These are phyloP conservation scores for Flexamia atlantica DNA, from an alignment of 2,888 invertebrate genomes.

Conservation along the genomic window DNA sequence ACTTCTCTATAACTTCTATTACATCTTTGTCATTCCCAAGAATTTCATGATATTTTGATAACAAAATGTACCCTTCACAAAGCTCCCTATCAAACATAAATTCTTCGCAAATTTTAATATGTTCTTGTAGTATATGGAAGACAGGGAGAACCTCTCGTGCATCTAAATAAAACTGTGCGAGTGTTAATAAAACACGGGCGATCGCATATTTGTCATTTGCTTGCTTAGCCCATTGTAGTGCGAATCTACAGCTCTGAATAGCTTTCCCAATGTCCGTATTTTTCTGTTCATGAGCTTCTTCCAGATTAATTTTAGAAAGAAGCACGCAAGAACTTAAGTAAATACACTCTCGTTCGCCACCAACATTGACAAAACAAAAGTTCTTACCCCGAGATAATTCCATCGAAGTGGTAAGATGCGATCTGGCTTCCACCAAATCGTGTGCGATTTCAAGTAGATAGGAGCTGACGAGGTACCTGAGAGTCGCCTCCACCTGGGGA, in stretches of 20 bases:
- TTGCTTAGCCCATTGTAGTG: slow-evolving; percentile 21
- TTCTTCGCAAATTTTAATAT: not conserved
- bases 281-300: not conserved
- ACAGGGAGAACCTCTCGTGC: not conserved
- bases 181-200: not conserved
- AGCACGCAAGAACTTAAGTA: not conserved
- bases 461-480: not conserved
- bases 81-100: not conserved
- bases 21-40: not conserved
- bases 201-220: not conserved
- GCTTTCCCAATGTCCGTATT: not conserved
- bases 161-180: not conserved
- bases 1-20: slow-evolving; percentile 2
- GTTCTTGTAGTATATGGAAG: not conserved
- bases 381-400: not conserved
- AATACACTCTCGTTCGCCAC: not conserved
- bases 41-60: slow-evolving; percentile 4
- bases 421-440: not conserved
- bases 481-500: not conserved
- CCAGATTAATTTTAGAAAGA: slow-evolving; percentile 4
- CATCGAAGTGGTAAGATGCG: not conserved
- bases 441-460: not conserved
- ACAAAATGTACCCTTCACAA: slow-evolving; percentile 5
- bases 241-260: not conserved
- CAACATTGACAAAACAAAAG: not conserved